A percentile compares a stretch with the other conserved stretches of the same genome.
Conservation (phyloP, 1,140 invertebrate genomes). For the Bombyx mandarina region DNA sequence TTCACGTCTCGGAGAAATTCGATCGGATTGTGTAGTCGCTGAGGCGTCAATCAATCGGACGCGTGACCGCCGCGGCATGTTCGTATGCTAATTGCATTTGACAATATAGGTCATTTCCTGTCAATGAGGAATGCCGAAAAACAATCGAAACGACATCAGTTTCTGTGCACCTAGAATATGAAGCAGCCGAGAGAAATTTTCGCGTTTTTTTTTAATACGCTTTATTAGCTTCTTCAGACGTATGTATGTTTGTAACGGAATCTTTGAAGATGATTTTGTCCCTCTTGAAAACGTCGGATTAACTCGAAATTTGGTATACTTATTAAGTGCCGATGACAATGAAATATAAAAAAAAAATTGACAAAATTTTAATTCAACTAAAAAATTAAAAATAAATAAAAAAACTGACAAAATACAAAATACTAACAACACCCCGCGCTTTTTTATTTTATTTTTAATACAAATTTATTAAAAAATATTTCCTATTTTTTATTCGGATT, state of each 20-base stretch:
- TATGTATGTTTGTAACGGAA: background rate
- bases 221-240: background rate
- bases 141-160: constrained; percentile 12
- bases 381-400: no score
- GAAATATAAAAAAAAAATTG: no score
- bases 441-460: no score
- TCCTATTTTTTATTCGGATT: no score
- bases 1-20: constrained; percentile 43
- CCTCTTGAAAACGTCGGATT: no score
- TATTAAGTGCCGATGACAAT: no score
- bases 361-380: no score
- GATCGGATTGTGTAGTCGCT: constrained; percentile 5
- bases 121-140: constrained; percentile 39
- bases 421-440: no score
- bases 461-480: no score
- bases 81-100: constrained; percentile 51
- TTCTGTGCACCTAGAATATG: constrained; percentile 17
- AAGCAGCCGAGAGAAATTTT: constrained; percentile 9
- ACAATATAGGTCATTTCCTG: constrained; percentile 56
- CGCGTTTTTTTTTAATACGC: no score
- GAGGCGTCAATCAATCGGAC: constrained; percentile 7
- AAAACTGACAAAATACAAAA: no score
- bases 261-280: background rate
- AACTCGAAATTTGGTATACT: no score
- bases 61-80: constrained; percentile 33